Evolutionary conservation across 2,113 vertebrate species (phyloP).

Genomic region (Anhinga anhinga): DNA sequence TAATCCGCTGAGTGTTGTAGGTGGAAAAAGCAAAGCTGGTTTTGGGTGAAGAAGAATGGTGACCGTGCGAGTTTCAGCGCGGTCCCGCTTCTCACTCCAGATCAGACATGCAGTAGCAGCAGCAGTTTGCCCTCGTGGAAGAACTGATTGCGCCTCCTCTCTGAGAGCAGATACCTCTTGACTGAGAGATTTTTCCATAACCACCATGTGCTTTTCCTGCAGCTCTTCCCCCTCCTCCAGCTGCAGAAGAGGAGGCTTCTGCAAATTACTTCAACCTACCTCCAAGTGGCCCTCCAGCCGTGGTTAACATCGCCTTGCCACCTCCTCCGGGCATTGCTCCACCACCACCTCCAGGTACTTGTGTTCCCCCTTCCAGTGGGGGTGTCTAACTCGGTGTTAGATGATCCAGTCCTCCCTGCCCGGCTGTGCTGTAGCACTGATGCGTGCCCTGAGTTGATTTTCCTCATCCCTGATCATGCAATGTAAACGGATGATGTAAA

Average conservation of each 20-base stretch:
- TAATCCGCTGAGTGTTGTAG: neutral
- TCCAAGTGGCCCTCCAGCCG: conserved; percentile 83
- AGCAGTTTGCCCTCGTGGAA: neutral
- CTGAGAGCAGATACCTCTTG: neutral
- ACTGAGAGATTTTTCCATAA: neutral
- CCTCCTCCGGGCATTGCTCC: conserved; percentile 89
- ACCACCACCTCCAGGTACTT: conserved; percentile 88
- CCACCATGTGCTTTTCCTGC: neutral
- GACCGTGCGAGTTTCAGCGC: neutral
- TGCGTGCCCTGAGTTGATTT: neutral
- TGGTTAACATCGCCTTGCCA: conserved; percentile 90
- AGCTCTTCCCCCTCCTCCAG: conserved; percentile 89
- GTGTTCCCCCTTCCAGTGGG: neutral
- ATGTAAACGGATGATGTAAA: neutral
- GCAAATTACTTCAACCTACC: conserved; percentile 95
- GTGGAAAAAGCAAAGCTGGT: neutral
- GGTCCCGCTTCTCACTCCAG: neutral
- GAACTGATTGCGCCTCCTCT: neutral
- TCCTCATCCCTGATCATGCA: neutral
- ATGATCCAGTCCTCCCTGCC: neutral
- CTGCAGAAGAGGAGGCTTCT: conserved; percentile 88
- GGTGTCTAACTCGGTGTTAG: neutral
- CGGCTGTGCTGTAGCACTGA: neutral
- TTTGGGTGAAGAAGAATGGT: neutral
- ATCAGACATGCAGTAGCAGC: neutral